These are phyloP conservation scores for Cacoxenus indagator DNA, from an alignment of 2,888 invertebrate genomes.

Conservation along the genomic window DNA sequence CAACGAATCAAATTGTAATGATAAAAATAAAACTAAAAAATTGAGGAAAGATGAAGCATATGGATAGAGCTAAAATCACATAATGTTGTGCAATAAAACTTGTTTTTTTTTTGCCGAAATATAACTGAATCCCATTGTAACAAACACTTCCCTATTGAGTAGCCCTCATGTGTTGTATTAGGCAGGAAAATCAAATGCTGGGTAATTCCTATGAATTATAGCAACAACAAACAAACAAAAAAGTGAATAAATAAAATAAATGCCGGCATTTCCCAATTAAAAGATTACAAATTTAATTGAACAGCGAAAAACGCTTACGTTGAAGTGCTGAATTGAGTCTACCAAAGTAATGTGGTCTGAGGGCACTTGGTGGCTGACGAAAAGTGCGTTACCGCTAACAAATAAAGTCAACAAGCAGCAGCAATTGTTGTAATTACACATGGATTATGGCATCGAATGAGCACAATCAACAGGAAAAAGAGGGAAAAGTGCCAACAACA, in stretches of 20 bases:
- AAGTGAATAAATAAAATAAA: background rate
- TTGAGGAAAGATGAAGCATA: no score
- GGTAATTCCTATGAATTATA: background rate
- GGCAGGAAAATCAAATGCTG: background rate
- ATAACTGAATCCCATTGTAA: background rate
- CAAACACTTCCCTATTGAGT: background rate
- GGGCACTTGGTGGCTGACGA: background rate
- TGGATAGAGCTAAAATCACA: no score
- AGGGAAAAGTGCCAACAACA: background rate
- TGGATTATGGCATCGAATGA: background rate
- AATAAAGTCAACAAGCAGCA: background rate
- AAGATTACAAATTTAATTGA: background rate
- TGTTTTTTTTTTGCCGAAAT: no score
- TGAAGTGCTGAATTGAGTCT: background rate
- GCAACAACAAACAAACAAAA: background rate
- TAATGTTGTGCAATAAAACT: no score
- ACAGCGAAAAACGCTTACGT: background rate
- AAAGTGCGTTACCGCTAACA: background rate
- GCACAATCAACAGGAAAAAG: background rate
- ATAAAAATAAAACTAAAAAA: no score
- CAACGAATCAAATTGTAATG: no score
- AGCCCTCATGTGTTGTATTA: background rate
- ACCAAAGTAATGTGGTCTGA: background rate
- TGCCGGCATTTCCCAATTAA: background rate
- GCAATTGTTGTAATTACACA: background rate